phyloP scores from a whole-genome alignment of 2,113 vertebrate species.

The Thunnus maccoyii region DNA sequence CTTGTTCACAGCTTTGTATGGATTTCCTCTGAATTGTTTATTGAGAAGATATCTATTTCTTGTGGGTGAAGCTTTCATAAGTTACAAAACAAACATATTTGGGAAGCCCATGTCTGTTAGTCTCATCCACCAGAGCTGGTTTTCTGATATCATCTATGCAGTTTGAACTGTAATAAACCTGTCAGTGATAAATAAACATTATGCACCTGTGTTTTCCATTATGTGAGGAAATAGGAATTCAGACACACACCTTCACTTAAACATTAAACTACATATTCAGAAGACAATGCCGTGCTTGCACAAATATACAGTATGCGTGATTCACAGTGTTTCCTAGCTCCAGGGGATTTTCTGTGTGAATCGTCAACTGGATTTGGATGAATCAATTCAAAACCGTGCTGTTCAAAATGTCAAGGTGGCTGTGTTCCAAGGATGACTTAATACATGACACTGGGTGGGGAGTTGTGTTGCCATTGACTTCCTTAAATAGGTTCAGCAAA shows the following conservation, averaged over 20 bases:
- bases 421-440: conserved; percentile 47
- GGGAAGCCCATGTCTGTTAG: background rate
- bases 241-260: conserved; percentile 27
- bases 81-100: conserved; percentile 7
- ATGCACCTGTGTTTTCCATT: conserved; percentile 57
- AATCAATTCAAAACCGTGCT: background rate
- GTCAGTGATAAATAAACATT: conserved; percentile 9
- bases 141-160: conserved; percentile 12
- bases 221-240: conserved; percentile 45
- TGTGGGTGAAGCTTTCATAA: background rate
- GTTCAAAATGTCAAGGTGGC: conserved; percentile 31
- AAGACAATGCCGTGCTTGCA: background rate
- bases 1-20: background rate
- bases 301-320: background rate
- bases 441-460: conserved; percentile 8
- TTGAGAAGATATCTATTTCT: background rate
- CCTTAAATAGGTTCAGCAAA: conserved; percentile 4
- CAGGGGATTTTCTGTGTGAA: conserved; percentile 10
- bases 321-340: conserved; percentile 11
- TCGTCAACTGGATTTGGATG: conserved; percentile 3
- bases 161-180: conserved; percentile 30
- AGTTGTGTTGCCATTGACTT: conserved; percentile 33
- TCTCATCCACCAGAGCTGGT: background rate
- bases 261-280: conserved; percentile 14
- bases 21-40: background rate